phyloP scores from a whole-genome alignment of 1,140 invertebrate species.

The Triops cancriformis region DNA sequence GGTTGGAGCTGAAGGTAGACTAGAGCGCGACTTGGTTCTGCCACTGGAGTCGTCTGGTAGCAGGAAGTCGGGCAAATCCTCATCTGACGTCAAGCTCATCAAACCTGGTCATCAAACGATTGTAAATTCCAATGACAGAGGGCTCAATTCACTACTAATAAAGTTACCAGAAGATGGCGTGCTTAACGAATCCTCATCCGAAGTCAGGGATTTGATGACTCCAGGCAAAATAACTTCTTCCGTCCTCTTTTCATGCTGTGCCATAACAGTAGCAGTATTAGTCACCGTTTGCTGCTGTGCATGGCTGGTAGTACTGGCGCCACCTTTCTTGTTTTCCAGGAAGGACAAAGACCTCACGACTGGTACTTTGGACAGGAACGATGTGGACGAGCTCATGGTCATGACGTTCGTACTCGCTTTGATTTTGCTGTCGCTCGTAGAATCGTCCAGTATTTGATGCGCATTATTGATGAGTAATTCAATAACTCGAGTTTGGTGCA shows the following conservation, averaged over 20 bases:
- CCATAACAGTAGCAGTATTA: slow-evolving; percentile 18
- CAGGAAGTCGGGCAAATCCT: slow-evolving; percentile 34
- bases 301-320: neutral
- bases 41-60: slow-evolving; percentile 34
- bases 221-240: slow-evolving; percentile 28
- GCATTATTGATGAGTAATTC: slow-evolving; percentile 47
- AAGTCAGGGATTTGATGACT: slow-evolving; percentile 18
- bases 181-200: neutral
- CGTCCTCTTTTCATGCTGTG: slow-evolving; percentile 2
- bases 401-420: neutral
- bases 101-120: slow-evolving; percentile 24
- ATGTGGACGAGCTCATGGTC: slow-evolving; percentile 26
- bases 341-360: slow-evolving; percentile 26
- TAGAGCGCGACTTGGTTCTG: neutral
- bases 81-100: slow-evolving; percentile 30
- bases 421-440: slow-evolving; percentile 11
- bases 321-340: slow-evolving; percentile 19
- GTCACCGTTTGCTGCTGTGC: neutral
- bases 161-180: slow-evolving; percentile 16
- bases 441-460: slow-evolving; percentile 31
- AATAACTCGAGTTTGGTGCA: slow-evolving; percentile 48
- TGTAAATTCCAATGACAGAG: no score
- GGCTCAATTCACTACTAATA: no score
- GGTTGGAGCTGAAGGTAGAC: slow-evolving; percentile 12
- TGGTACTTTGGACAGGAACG: slow-evolving; percentile 20